Percentiles rank a stretch among this genome's conserved stretches.
Conservation (phyloP, 2,113 vertebrate species). For the Xiphophorus maculatus region DNA sequence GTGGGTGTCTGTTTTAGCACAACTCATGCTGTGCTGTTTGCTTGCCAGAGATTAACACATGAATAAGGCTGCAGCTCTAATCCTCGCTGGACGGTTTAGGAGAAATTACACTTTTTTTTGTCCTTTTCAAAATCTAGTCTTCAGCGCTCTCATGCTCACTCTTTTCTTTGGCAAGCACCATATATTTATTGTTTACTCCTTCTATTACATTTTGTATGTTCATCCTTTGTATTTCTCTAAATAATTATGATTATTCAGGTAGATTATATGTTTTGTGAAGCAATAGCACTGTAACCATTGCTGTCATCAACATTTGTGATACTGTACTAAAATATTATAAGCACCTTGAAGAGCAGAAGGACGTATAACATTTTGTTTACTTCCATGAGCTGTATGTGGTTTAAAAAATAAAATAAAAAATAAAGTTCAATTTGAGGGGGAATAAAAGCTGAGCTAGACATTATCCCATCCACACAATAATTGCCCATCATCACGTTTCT, state of each 20-base stretch:
- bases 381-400: too few species aligned
- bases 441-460: not conserved
- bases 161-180: not conserved
- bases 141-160: conserved; percentile 3
- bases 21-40: not conserved
- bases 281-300: not conserved
- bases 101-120: conserved; percentile 15
- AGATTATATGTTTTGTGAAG: not conserved
- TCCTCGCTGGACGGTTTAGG: conserved; percentile 29
- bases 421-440: not conserved
- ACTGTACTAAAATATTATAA: not conserved
- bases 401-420: too few species aligned
- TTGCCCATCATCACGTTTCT: not conserved
- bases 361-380: not conserved
- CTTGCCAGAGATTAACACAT: conserved; percentile 44
- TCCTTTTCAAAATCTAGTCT: not conserved
- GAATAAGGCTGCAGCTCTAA: conserved; percentile 26
- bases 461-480: not conserved
- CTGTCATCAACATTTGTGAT: not conserved
- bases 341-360: not conserved
- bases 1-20: not conserved
- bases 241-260: not conserved
- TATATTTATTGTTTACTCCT: not conserved
- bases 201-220: not conserved
- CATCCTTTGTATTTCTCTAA: not conserved